Percentiles rank a stretch among this genome's conserved stretches.
Conservation (phyloP, 2,888 invertebrate genomes). For the Phorcus lineatus region DNA sequence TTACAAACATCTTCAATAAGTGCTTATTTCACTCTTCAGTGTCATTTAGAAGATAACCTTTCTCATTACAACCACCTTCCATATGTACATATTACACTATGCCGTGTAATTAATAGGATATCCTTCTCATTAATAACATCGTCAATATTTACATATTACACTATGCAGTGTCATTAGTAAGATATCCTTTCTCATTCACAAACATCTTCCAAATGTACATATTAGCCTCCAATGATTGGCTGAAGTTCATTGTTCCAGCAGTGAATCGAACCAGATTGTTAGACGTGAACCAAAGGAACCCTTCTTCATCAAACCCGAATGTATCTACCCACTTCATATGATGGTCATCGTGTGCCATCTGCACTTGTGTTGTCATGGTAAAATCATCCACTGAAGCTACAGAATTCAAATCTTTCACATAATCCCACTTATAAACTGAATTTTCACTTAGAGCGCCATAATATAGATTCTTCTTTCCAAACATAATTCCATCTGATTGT, state of each 20-base stretch:
- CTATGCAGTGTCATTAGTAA: background rate
- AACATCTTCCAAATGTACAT: constrained; percentile 42
- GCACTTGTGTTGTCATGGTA: constrained; percentile 36
- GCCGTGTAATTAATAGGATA: too few relatives aligned
- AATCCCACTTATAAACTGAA: constrained; percentile 57
- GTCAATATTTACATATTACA: too few relatives aligned
- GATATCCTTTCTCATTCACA: constrained; percentile 38
- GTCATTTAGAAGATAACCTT: too few relatives aligned
- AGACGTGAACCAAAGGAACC: constrained; percentile 62
- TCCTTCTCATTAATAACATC: too few relatives aligned
- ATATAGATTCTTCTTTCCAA: constrained; percentile 53
- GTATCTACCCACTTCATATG: constrained; percentile 63
- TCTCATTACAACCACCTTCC: too few relatives aligned
- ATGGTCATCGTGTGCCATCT: constrained; percentile 30
- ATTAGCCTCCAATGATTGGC: background rate
- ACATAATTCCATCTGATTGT: constrained; percentile 54
- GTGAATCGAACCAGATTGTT: constrained; percentile 51
- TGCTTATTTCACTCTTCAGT: too few relatives aligned
- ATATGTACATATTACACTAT: too few relatives aligned
- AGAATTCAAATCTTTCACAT: constrained; percentile 37
- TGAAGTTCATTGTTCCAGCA: constrained; percentile 27
- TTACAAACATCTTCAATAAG: too few relatives aligned
- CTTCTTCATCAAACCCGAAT: constrained; percentile 53
- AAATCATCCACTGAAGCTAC: constrained; percentile 38
- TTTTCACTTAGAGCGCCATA: constrained; percentile 51